Evolutionary conservation across 2,888 invertebrate species (phyloP).

Genomic region (Pseudanteris insignis): DNA sequence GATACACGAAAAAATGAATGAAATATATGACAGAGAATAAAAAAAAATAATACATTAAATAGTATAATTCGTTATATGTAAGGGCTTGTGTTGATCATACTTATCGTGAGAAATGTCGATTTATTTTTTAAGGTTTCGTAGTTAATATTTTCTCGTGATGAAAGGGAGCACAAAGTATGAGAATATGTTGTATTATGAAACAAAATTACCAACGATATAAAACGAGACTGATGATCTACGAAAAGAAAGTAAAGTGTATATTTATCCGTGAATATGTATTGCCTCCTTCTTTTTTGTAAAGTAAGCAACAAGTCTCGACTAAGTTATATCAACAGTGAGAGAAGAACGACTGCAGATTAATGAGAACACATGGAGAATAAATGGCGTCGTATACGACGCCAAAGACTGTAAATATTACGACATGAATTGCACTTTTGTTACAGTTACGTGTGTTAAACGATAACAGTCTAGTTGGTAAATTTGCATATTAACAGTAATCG

Average conservation of each 20-base stretch:
- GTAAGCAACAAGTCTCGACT: slow-evolving; percentile 29
- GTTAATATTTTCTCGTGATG: slow-evolving; percentile 28
- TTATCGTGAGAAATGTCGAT: slow-evolving; percentile 39
- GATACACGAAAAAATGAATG: slow-evolving; percentile 25
- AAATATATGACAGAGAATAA: slow-evolving; percentile 25
- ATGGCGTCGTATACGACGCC: slow-evolving; percentile 12
- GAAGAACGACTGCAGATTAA: slow-evolving; percentile 41
- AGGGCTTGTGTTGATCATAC: slow-evolving; percentile 42
- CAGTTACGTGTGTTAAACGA: slow-evolving; percentile 41
- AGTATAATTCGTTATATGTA: slow-evolving; percentile 36
- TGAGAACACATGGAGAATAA: slow-evolving; percentile 32
- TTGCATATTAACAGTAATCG: slow-evolving; percentile 25
- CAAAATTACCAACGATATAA: slow-evolving; percentile 40
- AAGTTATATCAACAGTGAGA: slow-evolving; percentile 44
- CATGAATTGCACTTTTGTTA: slow-evolving; percentile 36
- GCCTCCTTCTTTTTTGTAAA: slow-evolving; percentile 32
- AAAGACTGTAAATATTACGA: slow-evolving; percentile 42
- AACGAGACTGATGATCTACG: slow-evolving; percentile 44
- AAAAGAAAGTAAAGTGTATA: slow-evolving; percentile 39
- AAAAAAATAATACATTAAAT: slow-evolving; percentile 28
- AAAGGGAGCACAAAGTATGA: slow-evolving; percentile 10
- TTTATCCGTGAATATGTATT: slow-evolving; percentile 36
- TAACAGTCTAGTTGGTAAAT: slow-evolving; percentile 24
- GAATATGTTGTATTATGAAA: slow-evolving; percentile 30
- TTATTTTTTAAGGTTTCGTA: slow-evolving; percentile 37